Evolutionary conservation across 2,113 vertebrate species (phyloP).

Genomic region (Apistogramma diplotaenia): DNA sequence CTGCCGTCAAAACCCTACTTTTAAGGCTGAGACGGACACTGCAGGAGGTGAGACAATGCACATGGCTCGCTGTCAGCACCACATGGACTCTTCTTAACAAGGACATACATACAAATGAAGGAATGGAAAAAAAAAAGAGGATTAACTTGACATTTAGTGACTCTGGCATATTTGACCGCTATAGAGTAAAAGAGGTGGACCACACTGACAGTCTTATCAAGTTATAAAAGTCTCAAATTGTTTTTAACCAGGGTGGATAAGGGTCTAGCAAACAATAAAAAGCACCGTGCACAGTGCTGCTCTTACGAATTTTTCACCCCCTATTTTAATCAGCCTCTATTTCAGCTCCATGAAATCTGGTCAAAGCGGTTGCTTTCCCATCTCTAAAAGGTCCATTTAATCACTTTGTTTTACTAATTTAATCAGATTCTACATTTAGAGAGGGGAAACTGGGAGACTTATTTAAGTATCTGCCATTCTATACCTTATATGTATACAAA

Average conservation of each 20-base stretch:
- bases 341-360: conserved; percentile 47
- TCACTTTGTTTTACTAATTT: conserved; percentile 49
- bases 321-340: conserved; percentile 35
- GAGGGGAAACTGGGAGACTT: neutral
- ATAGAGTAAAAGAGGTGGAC: neutral
- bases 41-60: conserved; percentile 84
- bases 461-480: conserved; percentile 21
- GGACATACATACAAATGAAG: neutral
- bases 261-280: conserved; percentile 10
- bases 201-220: neutral
- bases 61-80: neutral
- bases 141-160: neutral
- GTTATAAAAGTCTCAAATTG: conserved; percentile 1
- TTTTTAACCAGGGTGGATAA: conserved; percentile 13
- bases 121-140: neutral
- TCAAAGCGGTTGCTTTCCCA: conserved; percentile 13
- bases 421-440: conserved; percentile 32
- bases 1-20: conserved; percentile 90
- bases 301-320: conserved; percentile 1
- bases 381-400: conserved; percentile 37
- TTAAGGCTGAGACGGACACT: conserved; percentile 92
- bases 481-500: conserved; percentile 9
- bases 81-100: neutral
- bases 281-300: neutral
- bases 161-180: neutral